Evolutionary conservation across 2,797 vertebrate genomes (phyloP), one percentile per base, ranked within the genome.

Genomic region (Podargus strigoides): DNA sequence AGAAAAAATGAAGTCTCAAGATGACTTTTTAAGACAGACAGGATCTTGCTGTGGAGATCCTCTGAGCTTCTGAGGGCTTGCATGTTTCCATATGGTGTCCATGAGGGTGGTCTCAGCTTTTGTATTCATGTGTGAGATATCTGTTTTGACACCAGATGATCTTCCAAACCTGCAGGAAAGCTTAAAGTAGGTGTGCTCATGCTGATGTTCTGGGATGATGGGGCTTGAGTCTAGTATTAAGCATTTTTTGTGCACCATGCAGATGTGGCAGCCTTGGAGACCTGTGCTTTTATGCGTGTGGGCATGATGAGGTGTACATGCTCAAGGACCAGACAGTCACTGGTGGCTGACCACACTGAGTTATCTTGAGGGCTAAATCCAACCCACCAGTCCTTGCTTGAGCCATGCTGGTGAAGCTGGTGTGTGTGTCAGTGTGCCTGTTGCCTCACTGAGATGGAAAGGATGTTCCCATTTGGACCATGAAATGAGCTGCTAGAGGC

Each of bases 371-470:
- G 27, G 47, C 4, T 63, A 69, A 73, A 66, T 55, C 30, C 46
- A 82, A 28, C 22, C 24, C 50, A 26, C 5, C 0, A 1, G 34
- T 49, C 42, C 30, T 63, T 2, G 3, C 32, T 0, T 39, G 67
- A 76, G 36, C 67, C 32, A 16, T 49, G 37, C 49, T 73, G 52
- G 24, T 66, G 67, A 62, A 92, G 36, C 12, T 79, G 23, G 7
- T 66, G 16, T 52, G 16, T 52, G 70, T 32, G 32, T 28, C 12
- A 37, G 47, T 7, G 44, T 30, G 8, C 36, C 47, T 58, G 36
- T 44, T 44, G 28, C 42, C 28, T 49, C 37, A 37, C 34, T 39
- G 73, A 67, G 30, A 53, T 10, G 22, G 37, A 85, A 91, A 79
- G 8, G n/a, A n/a, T 32, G 27, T 63, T 28, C 42, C n/a, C 37